These are phyloP conservation scores for Orthosia gracilis DNA, from an alignment of 2,888 invertebrate species.

Conservation along the genomic window DNA sequence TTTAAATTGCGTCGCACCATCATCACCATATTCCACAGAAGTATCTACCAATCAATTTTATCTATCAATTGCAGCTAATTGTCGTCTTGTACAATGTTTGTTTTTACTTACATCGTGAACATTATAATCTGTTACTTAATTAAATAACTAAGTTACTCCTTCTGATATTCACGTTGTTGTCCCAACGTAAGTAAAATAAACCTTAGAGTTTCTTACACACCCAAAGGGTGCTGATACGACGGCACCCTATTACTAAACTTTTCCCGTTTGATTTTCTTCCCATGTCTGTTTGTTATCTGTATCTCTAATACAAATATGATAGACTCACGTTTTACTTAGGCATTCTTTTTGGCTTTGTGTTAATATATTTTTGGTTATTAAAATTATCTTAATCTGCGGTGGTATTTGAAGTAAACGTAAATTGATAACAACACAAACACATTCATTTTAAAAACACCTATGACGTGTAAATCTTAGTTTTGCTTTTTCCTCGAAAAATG, in stretches of 20 bases:
- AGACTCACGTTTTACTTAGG: neutral
- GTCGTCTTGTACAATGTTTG: neutral
- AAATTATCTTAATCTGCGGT: neutral
- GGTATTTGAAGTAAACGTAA: neutral
- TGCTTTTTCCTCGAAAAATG: slow-evolving; percentile 11
- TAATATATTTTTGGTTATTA: neutral
- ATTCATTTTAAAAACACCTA: neutral
- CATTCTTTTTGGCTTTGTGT: neutral
- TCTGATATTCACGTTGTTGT: neutral
- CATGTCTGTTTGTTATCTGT: neutral
- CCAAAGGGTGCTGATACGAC: neutral
- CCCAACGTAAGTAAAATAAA: neutral
- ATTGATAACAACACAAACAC: neutral
- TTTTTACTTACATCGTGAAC: neutral
- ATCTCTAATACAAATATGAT: neutral
- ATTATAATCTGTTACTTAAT: neutral
- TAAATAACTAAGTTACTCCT: neutral
- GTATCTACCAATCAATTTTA: neutral
- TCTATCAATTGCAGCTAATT: neutral
- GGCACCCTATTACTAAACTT: neutral
- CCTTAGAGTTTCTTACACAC: neutral
- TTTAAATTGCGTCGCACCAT: too few species aligned
- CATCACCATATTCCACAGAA: neutral
- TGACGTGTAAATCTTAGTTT: slow-evolving; percentile 12
- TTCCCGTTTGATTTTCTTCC: neutral